These are phyloP conservation scores for Oryzias woworae DNA, from an alignment of 2,113 vertebrate genomes.

Conservation along the genomic window DNA sequence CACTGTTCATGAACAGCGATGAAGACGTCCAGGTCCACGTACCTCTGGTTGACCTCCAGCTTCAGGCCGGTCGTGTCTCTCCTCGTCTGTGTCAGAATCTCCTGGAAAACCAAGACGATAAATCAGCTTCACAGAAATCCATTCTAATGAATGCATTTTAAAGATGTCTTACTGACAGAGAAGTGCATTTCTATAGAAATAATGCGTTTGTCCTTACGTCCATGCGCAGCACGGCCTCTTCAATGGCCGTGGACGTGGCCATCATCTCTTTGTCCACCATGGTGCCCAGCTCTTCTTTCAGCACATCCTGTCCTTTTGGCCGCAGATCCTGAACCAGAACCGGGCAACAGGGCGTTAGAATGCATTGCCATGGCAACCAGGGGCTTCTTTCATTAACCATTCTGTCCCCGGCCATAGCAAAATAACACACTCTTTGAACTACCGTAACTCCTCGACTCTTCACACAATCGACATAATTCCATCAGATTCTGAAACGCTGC, in stretches of 20 bases:
- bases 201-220: conserved; percentile 76
- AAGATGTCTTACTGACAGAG: too few relatives aligned
- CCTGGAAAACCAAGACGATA: conserved; percentile 69
- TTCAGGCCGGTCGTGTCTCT: conserved; percentile 86
- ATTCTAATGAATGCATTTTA: too few relatives aligned
- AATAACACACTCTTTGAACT: too few relatives aligned
- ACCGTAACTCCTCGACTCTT: too few relatives aligned
- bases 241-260: conserved; percentile 85
- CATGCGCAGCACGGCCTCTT: conserved; percentile 86
- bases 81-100: conserved; percentile 89
- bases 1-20: neutral
- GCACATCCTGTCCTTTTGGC: conserved; percentile 84
- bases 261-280: conserved; percentile 96
- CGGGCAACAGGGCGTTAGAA: neutral
- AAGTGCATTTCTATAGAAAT: neutral
- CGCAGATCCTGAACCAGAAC: conserved; percentile 79
- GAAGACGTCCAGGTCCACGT: conserved; percentile 13
- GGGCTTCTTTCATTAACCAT: too few relatives aligned
- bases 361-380: neutral
- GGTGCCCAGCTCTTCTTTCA: conserved; percentile 88
- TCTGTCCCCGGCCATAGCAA: too few relatives aligned
- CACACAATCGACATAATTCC: too few relatives aligned
- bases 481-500: too few relatives aligned
- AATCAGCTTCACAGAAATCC: too few relatives aligned
- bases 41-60: conserved; percentile 95